Conservation (phyloP, 2,888 invertebrate genomes). For the Lomographa bimaculata region DNA sequence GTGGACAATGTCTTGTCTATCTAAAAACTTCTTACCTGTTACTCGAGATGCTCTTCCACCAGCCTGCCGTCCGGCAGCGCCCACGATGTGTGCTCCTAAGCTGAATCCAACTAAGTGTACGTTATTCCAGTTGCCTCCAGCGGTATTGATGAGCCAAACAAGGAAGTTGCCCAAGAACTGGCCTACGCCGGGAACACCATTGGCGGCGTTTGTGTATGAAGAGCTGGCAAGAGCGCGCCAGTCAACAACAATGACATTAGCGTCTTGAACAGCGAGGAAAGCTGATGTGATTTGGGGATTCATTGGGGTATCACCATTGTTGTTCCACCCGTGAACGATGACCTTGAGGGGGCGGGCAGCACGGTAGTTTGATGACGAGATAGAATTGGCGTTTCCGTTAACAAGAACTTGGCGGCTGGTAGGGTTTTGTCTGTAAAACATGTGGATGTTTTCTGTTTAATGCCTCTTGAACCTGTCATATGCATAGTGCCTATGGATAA, state of each 20-base stretch:
- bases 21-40: constrained; percentile 46
- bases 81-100: constrained; percentile 74
- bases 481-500: too few relatives aligned
- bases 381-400: constrained; percentile 50
- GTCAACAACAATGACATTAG: constrained; percentile 71
- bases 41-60: constrained; percentile 46
- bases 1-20: too few relatives aligned
- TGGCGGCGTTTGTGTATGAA: constrained; percentile 51
- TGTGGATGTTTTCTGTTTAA: too few relatives aligned
- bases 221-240: constrained; percentile 55
- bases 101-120: constrained; percentile 74
- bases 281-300: constrained; percentile 54
- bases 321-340: constrained; percentile 66
- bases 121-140: constrained; percentile 62
- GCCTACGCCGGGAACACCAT: constrained; percentile 59
- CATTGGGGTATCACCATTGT: constrained; percentile 49
- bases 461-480: too few relatives aligned
- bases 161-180: constrained; percentile 64
- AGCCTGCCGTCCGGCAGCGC: constrained; percentile 55
- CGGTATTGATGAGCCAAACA: constrained; percentile 58
- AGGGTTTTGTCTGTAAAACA: constrained; percentile 51
- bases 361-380: constrained; percentile 50
- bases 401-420: constrained; percentile 50
- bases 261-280: constrained; percentile 54
- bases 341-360: constrained; percentile 48